Evolutionary conservation across 2,888 invertebrate species (phyloP).

Genomic region (Mythimna ferrago): DNA sequence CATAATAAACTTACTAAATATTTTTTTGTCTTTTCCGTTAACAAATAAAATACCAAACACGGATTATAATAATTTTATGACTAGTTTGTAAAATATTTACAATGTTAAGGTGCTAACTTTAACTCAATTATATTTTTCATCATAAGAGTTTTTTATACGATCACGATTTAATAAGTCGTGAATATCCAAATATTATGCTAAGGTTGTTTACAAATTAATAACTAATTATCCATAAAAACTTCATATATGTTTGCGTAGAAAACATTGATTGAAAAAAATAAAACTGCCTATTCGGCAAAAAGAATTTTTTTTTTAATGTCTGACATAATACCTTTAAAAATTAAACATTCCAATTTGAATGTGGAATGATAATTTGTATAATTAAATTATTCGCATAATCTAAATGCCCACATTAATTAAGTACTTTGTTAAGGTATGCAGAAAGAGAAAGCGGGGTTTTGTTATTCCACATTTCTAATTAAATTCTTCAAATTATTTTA

Average conservation of each 20-base stretch:
- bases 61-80: not conserved
- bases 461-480: conserved; percentile 3
- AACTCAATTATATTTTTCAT: conserved; percentile 13
- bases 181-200: not conserved
- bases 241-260: not conserved
- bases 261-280: not conserved
- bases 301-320: conserved; percentile 1
- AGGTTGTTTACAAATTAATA: conserved; percentile 13
- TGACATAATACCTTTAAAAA: conserved; percentile 22
- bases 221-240: conserved; percentile 18
- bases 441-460: conserved; percentile 36
- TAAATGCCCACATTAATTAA: conserved; percentile 6
- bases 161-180: conserved; percentile 16
- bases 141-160: not conserved
- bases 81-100: conserved; percentile 8
- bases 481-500: conserved; percentile 20
- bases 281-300: not conserved
- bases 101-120: not conserved
- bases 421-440: conserved; percentile 14
- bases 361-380: conserved; percentile 11
- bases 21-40: too few species aligned
- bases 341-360: conserved; percentile 32
- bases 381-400: conserved; percentile 19
- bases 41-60: too few species aligned
- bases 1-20: too few species aligned